phyloP scores from a whole-genome alignment of 92 coral and sea anemone species.

The Zoanthus sansibaricus region DNA sequence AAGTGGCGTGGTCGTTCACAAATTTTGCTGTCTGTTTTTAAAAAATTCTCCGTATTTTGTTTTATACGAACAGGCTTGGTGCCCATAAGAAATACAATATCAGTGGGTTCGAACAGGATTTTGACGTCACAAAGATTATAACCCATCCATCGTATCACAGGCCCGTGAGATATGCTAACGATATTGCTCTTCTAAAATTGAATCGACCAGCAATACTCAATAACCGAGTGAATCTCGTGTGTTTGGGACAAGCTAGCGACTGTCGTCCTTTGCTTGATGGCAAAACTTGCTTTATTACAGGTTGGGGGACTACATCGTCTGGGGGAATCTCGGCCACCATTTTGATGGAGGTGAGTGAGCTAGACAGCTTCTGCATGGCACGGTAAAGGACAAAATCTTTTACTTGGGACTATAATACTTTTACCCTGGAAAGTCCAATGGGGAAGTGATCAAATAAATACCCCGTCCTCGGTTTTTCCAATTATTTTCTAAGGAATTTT shows the following conservation, averaged over 20 bases:
- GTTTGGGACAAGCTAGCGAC: not conserved
- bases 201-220: not conserved
- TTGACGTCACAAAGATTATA: not conserved
- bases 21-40: too few relatives aligned
- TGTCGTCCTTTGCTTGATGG: not conserved
- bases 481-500: too few relatives aligned
- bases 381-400: too few relatives aligned
- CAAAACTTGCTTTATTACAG: slow-evolving; percentile 25
- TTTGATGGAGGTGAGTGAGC: slow-evolving; percentile 20
- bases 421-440: too few relatives aligned
- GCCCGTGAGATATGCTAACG: not conserved
- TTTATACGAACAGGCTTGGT: slow-evolving; percentile 14
- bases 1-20: too few relatives aligned
- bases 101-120: slow-evolving; percentile 1
- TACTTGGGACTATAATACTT: too few relatives aligned
- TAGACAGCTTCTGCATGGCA: too few relatives aligned
- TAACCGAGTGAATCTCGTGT: slow-evolving; percentile 9
- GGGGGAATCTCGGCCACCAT: slow-evolving; percentile 14
- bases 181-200: not conserved
- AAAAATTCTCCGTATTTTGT: too few relatives aligned
- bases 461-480: too few relatives aligned
- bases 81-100: not conserved
- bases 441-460: too few relatives aligned
- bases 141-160: slow-evolving; percentile 16
- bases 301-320: slow-evolving; percentile 27